Conservation (phyloP, 2,888 invertebrate species). For the Drosophila eohydei region DNA sequence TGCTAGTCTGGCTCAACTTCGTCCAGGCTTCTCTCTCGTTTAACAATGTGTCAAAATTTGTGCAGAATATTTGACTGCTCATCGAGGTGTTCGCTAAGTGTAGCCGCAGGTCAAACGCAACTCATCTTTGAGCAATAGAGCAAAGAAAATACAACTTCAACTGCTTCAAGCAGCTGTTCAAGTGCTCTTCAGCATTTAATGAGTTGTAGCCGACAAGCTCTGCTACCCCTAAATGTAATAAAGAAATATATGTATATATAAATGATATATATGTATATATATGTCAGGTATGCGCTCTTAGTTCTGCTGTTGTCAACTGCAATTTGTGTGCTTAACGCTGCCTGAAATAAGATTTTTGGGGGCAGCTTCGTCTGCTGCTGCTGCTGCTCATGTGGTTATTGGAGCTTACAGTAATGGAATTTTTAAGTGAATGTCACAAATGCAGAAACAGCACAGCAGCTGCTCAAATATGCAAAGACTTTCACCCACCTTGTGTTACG, state of each 20-base stretch:
- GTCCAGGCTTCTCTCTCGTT: not conserved
- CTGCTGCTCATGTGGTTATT: conserved; percentile 68
- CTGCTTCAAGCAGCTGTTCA: conserved; percentile 56
- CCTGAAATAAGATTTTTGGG: conserved; percentile 73
- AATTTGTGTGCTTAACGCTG: conserved; percentile 76
- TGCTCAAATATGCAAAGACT: conserved; percentile 75
- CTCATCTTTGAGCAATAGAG: conserved; percentile 37
- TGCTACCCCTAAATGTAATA: not conserved
- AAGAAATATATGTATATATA: not conserved
- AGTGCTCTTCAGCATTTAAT: conserved; percentile 70
- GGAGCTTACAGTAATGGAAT: conserved; percentile 76
- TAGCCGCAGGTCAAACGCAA: conserved; percentile 47
- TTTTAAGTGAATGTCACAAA: conserved; percentile 81
- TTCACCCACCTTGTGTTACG: conserved; percentile 49
- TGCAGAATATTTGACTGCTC: conserved; percentile 47
- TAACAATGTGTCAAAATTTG: conserved; percentile 51
- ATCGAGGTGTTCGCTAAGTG: conserved; percentile 66
- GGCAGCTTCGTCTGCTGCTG: conserved; percentile 28
- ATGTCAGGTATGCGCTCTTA: conserved; percentile 13
- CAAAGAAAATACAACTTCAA: conserved; percentile 16
- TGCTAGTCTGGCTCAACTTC: not conserved
- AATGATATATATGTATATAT: conserved; percentile 1
- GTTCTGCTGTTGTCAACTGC: conserved; percentile 57
- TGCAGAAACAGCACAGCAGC: conserved; percentile 60
- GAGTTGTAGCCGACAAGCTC: conserved; percentile 46